Conservation (phyloP, 2,888 invertebrate species). For the Epirrita christyi region DNA sequence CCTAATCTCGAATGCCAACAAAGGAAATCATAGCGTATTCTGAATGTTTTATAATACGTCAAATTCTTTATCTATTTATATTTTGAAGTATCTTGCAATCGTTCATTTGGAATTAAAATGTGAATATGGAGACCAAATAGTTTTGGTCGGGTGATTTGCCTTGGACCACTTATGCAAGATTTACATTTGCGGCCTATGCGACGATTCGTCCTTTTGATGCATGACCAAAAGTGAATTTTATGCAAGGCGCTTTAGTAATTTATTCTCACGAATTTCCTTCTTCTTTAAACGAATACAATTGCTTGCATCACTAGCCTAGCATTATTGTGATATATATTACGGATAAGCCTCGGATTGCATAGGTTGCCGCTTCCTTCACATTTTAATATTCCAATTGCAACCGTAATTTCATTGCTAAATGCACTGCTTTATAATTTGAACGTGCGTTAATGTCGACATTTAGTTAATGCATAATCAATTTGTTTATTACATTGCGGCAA, state of each 20-base stretch:
- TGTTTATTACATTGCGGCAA: conserved; percentile 45
- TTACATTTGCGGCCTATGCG: conserved; percentile 47
- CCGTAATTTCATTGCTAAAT: conserved; percentile 40
- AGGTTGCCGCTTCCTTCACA: conserved; percentile 36
- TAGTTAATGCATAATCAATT: conserved; percentile 44
- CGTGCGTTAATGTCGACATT: conserved; percentile 51
- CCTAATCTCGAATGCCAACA: conserved; percentile 14
- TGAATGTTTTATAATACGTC: conserved; percentile 5
- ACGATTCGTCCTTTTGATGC: conserved; percentile 37
- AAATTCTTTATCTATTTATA: conserved; percentile 14
- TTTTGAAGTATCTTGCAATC: conserved; percentile 21
- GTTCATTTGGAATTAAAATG: conserved; percentile 38
- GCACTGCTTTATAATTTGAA: conserved; percentile 43
- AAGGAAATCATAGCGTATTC: conserved; percentile 17
- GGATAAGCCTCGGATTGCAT: conserved; percentile 31
- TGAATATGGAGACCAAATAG: conserved; percentile 55
- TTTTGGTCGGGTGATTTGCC: conserved; percentile 59
- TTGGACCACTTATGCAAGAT: conserved; percentile 70
- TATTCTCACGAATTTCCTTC: conserved; percentile 16
- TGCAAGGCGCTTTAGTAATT: conserved; percentile 1
- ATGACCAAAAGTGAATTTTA: conserved; percentile 29
- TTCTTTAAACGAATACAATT: conserved; percentile 1
- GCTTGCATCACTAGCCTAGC: conserved; percentile 13
- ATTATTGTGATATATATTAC: conserved; percentile 28
- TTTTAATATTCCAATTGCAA: conserved; percentile 37